Base-by-base conservation (phyloP, 2,113 vertebrate genomes). In the Zosterops hypoxanthus region DNA sequence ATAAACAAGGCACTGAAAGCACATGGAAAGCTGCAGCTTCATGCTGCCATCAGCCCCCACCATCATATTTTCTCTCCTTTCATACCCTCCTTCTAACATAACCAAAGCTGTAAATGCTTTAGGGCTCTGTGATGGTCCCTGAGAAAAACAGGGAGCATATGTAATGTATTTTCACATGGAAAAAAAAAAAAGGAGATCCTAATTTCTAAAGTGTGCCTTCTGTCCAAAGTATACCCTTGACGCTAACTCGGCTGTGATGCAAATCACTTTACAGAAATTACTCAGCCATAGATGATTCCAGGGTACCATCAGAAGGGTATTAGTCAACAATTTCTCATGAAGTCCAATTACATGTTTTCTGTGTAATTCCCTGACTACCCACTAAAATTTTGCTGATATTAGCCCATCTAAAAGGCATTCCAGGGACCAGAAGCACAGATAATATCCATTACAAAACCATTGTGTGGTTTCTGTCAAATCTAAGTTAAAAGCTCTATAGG, bases 351-450 rank as follows among this genome's bases (percentile, higher is more conserved):
- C 92, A 94, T 93, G 89, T 97, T 98, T 98, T 97, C 88, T 84
- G 23, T 96, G 92, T 94, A 96, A 96, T 97, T 98, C 97, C 97
- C 98, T 88, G 72, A 95, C 71, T 97, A 96, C 97, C 39, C 66
- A 97, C 97, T 98, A 98, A 96, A 97, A 96, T 98, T 98, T 95
- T 98, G 98, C 97, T 98, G 98, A 98, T 97, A 98, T 94, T 97
- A 96, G 86, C 87, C 92, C 69, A 95, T 97, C 81, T 87, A 94
- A 97, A 98, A 97, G 91, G 94, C 93, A 96, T 98, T 98, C 94
- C 89, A 96, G 97, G 96, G 95, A 97, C 91, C 88, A 92, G 89
- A 64, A 95, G 57, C 83, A 92, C 46, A 96, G 88, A 94, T 71
- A 96, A 95, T 91, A 90, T 91, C 92, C 96, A 95, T 97, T 98